Evolutionary conservation across 2,797 vertebrate genomes (phyloP), one percentile per base, ranked within the genome.

Genomic region (Psittacula derbiana): DNA sequence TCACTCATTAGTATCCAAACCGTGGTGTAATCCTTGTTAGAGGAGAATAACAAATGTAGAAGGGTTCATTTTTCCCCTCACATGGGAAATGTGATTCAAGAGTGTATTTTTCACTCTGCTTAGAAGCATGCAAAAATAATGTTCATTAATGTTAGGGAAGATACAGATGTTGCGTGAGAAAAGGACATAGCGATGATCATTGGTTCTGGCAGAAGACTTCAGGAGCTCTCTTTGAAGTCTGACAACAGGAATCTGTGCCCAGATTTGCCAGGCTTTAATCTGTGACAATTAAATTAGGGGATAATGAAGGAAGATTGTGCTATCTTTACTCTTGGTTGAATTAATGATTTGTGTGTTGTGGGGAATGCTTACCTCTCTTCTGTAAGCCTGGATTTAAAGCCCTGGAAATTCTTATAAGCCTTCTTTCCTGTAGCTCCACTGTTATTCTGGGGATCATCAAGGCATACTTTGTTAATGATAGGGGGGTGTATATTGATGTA

Each of bases 151-250:
- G 0, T 89, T 95, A 65, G 21, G 52, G 64, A 93, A 90, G 91
- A 95, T 96, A 86, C 71, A 94, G 92, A 95, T 88, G 67, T 90
- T 74, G 57, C 2, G 7, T 71, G 78, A 96, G 90, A 80, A 92
- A 95, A 93, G 88, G 65, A 86, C 81, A 73, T 64, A 87, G 74
- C 14, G 1, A 96, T 78, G 91, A 95, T 92, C 91, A 93, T 93
- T 88, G 91, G 88, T 96, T 96, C 80, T 96, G 95, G 93, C 96
- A 96, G 93, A 94, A 96, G 93, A 90, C 61, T 94, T 94, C 86
- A 95, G 93, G 93, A 96, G 80, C 53, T 92, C 78, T 93, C 91
- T 97, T 96, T 96, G 96, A 96, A 96, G 96, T 92, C 83, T 96
- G 96, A 92, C 93, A 96, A 93, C 86, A 95, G 71, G 61, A 96